phyloP scores from a whole-genome alignment of 2,113 vertebrate genomes.

The Semicossyphus pulcher region DNA sequence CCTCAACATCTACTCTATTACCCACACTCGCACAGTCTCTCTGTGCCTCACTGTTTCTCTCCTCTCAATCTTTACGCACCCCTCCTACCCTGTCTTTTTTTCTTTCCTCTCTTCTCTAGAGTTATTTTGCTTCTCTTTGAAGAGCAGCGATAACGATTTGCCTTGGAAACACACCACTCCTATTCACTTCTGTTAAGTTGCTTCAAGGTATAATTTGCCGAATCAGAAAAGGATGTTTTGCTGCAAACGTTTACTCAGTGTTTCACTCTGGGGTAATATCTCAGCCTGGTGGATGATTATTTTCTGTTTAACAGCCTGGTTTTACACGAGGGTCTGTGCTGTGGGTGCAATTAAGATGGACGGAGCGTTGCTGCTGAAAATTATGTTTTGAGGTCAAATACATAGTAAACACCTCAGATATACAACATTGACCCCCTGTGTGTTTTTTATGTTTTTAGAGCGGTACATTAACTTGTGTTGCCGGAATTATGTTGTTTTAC shows the following conservation, averaged over 20 bases:
- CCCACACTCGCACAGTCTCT: not conserved
- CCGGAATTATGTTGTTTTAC: slow-evolving; percentile 44
- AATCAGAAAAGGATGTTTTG: slow-evolving; percentile 62
- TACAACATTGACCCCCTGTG: slow-evolving; percentile 41
- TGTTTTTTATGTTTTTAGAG: slow-evolving; percentile 30
- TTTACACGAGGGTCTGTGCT: slow-evolving; percentile 45
- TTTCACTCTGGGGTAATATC: slow-evolving; percentile 64
- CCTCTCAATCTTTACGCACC: slow-evolving; percentile 16
- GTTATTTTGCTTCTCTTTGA: slow-evolving; percentile 65
- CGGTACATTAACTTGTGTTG: slow-evolving; percentile 40
- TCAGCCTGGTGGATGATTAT: slow-evolving; percentile 45
- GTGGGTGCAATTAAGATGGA: slow-evolving; percentile 57
- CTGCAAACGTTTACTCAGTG: slow-evolving; percentile 50
- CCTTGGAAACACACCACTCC: slow-evolving; percentile 55
- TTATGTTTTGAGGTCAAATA: slow-evolving; percentile 66
- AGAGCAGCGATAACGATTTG: slow-evolving; percentile 63
- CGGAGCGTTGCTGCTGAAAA: slow-evolving; percentile 30
- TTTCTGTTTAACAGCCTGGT: slow-evolving; percentile 57
- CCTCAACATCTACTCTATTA: slow-evolving; percentile 38
- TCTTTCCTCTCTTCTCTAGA: slow-evolving; percentile 17
- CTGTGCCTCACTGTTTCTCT: slow-evolving; percentile 31
- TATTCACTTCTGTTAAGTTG: slow-evolving; percentile 49
- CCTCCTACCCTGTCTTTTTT: not conserved
- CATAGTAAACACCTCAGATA: slow-evolving; percentile 58
- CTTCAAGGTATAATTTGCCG: slow-evolving; percentile 67